phyloP scores from a whole-genome alignment of 1,140 invertebrate genomes.

The Diorhabda carinulata region DNA sequence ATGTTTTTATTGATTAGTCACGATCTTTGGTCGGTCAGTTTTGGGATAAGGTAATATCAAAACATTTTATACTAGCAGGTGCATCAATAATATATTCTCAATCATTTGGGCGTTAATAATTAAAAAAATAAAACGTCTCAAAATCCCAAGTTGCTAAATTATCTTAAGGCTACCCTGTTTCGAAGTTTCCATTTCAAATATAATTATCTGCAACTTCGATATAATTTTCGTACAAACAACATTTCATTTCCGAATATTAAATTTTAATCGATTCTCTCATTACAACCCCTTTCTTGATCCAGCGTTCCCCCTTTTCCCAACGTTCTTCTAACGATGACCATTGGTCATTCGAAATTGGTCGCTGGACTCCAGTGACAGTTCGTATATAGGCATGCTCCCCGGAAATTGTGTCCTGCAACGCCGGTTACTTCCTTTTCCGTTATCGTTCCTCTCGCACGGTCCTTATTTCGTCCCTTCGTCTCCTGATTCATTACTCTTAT shows the following conservation, averaged over 20 bases:
- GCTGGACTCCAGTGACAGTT: constrained; percentile 33
- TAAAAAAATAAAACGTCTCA: too few species aligned
- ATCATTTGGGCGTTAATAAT: too few species aligned
- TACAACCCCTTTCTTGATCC: neutral
- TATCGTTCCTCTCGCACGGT: constrained; percentile 23
- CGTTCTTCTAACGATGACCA: constrained; percentile 26
- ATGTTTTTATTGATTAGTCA: too few species aligned
- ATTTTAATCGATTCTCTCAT: constrained; percentile 2
- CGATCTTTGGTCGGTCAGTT: too few species aligned
- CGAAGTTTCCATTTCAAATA: too few species aligned
- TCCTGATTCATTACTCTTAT: constrained; percentile 24
- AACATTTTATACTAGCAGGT: too few species aligned
- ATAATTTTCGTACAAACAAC: neutral
- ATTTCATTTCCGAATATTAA: constrained; percentile 1
- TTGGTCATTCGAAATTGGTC: constrained; percentile 42
- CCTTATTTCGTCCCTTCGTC: neutral
- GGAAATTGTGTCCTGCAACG: constrained; percentile 42
- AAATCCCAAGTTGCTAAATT: too few species aligned
- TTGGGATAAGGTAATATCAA: too few species aligned
- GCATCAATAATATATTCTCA: too few species aligned
- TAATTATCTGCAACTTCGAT: too few species aligned
- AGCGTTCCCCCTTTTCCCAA: neutral
- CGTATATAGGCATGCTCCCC: constrained; percentile 32
- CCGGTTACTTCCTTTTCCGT: constrained; percentile 34
- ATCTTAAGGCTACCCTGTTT: too few species aligned